Evolutionary conservation across 2,888 invertebrate species (phyloP), one percentile per base, ranked within the genome.

Genomic region (Fissipunctia ypsillon): DNA sequence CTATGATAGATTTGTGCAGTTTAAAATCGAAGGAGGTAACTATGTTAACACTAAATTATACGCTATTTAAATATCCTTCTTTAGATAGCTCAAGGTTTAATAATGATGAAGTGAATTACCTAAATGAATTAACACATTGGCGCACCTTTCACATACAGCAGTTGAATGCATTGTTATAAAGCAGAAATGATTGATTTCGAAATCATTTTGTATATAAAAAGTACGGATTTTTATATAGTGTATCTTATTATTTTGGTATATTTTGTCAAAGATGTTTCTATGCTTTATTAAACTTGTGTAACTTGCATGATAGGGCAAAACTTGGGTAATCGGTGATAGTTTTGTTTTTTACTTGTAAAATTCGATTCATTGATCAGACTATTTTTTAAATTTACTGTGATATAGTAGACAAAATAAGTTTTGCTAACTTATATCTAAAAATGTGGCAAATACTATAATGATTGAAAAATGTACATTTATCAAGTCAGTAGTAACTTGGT

Each of bases 11-110:
- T 78, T 87, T 76, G 94, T 96, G 9, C 68, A 73, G 45, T 95
- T 96, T 80, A 78, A 66, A 79, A 88, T 95, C 35, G 89, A 91
- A 78, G 93, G 93, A 90, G 93, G 96, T 95, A 90, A 87, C 57
- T 59, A 75, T 63, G 0, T 14, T 35, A 38, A 45, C n/a, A 57
- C 41, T 35, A 35, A 35, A 19, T 54, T 45, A 38, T 54, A 35
- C 41, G 12, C 1, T 41, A 28, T 48, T 25, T 16, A 28, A 45
- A 28, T 19, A 16, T 22, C 4, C 16, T n/a, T n/a, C n/a, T n/a
- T n/a, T n/a, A n/a, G n/a, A n/a, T n/a, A n/a, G n/a, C n/a, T n/a
- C 3, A 45, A 41, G 25, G 14, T 38, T 19, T 19, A 7, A 38
- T 12, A 19, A 16, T 19, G 14, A 67, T 45, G 0, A 14, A 78